Base-by-base conservation (phyloP, 2,888 invertebrate species). In the Schizaphis graminum region DNA sequence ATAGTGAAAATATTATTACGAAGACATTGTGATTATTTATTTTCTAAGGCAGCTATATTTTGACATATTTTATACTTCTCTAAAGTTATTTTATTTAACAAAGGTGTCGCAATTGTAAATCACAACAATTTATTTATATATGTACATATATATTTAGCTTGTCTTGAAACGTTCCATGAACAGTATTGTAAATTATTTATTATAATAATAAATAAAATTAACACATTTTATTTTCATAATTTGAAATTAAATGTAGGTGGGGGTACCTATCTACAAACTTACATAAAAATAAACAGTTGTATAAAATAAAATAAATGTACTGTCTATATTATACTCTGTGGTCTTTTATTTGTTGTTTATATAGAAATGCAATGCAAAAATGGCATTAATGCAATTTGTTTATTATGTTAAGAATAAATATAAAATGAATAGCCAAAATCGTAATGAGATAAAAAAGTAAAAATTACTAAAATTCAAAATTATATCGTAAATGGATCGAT, bases 51-150 rank as follows among this genome's bases (percentile, higher is more conserved):
- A 35, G 8, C 77, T 35, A 77, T 77, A 77, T 77, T 77, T 77
- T 35, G 35, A 77, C 35, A 35, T 8, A 77, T 35, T 77, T 77
- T 77, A 77, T 77, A 35, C 21, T 77, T 77, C 35, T 77, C 21
- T 77, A 77, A 77, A 35, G 21, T 77, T 77, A 77, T 77, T 77
- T 77, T 35, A 77, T 77, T 77, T 77, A 77, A 77, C 77, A 77
- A 77, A 77, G 35, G 77, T 77, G 77, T 7, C 77, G 16, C 77
- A 77, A 35, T 77, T 77, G 35, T 77, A 41, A 77, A 77, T 35
- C 35, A 77, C 21, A 24, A 77, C 21, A 77, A 35, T 77, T 35
- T 77, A 77, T 77, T 77, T 77, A 8, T 77, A 35, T 35, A 26
- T 26, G 10, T 28, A 57, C 10, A 26, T 56, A 57, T 61, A 77